These are phyloP conservation scores for Holothuria glaberrima DNA, from an alignment of 35 echinoderm and acorn worm genomes.

Conservation along the genomic window DNA sequence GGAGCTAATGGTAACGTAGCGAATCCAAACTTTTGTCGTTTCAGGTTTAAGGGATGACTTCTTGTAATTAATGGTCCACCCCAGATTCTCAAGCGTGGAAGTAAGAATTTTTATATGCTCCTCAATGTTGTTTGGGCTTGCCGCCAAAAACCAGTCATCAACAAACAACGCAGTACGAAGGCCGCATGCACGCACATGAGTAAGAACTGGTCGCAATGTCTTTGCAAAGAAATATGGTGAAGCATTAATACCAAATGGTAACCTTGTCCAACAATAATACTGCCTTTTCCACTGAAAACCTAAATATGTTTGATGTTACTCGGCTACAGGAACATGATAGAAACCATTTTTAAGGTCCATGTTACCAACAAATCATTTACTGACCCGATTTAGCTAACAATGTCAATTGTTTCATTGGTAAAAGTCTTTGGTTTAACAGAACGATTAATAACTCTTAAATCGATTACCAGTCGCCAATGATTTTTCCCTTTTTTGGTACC, in stretches of 20 bases:
- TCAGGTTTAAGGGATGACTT: no score
- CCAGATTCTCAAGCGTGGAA: background rate
- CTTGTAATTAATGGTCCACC: no score
- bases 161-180: no score
- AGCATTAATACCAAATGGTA: background rate
- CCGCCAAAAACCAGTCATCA: constrained; percentile 7
- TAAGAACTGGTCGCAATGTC: background rate
- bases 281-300: background rate
- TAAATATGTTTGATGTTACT: background rate
- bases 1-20: background rate
- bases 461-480: constrained; percentile 11
- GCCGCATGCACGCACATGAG: no score
- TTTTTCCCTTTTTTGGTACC: no score
- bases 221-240: background rate
- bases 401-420: no score
- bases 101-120: background rate
- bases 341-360: background rate
- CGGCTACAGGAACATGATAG: background rate
- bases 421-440: no score
- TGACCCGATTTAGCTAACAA: background rate
- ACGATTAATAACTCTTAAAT: no score
- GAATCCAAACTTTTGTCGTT: background rate
- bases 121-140: no score
- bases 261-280: no score
- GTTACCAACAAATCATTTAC: no score